Conservation (phyloP, 2,888 invertebrate genomes). For the Trileptium ribeirensis region DNA sequence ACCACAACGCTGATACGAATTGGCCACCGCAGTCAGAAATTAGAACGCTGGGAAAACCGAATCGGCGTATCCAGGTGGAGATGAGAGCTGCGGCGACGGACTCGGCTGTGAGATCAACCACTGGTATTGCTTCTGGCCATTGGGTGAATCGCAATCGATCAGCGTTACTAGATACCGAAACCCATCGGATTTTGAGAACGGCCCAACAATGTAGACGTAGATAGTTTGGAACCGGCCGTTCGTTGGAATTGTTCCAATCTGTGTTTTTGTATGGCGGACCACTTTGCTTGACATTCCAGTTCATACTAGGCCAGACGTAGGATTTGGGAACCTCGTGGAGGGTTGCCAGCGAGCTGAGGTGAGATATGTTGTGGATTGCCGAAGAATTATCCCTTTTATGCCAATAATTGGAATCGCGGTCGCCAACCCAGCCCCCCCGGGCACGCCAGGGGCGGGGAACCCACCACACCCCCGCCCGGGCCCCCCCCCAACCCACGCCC, state of each 20-base stretch:
- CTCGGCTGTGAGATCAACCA: background rate
- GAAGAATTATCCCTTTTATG: no score
- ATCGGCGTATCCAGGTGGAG: background rate
- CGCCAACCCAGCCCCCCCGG: no score
- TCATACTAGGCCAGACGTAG: background rate
- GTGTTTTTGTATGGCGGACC: background rate
- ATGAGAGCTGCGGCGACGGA: background rate
- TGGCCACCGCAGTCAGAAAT: background rate
- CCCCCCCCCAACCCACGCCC: no score
- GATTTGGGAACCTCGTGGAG: background rate
- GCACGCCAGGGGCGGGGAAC: no score
- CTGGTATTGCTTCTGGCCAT: background rate
- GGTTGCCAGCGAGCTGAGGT: background rate
- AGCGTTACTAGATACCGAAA: background rate
- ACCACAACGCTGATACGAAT: background rate
- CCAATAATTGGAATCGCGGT: no score
- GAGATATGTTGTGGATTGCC: background rate
- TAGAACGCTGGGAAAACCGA: background rate
- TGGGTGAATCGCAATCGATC: background rate
- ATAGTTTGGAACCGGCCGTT: background rate
- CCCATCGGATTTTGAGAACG: background rate
- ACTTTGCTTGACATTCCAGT: background rate
- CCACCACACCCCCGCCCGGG: no score
- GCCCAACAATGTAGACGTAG: background rate
- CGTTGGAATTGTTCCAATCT: background rate